Conservation (phyloP, 2,113 vertebrate species). For the Camarhynchus parvulus region DNA sequence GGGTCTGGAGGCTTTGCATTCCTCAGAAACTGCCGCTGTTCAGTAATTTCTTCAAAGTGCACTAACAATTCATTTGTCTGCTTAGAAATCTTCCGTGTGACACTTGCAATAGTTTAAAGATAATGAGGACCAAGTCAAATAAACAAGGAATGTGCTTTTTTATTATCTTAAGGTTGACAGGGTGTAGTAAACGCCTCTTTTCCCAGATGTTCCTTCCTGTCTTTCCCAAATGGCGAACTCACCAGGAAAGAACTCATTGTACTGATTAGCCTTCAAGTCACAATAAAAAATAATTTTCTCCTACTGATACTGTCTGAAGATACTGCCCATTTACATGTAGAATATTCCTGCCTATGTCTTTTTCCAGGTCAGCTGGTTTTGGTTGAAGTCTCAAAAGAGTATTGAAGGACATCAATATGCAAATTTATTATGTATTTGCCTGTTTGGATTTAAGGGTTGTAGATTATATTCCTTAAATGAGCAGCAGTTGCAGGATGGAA, state of each 20-base stretch:
- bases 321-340: not conserved
- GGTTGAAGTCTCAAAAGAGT: not conserved
- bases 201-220: slow-evolving; percentile 42
- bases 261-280: slow-evolving; percentile 54
- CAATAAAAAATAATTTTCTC: slow-evolving; percentile 39
- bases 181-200: slow-evolving; percentile 20
- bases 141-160: slow-evolving; percentile 32
- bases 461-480: not conserved
- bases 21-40: slow-evolving; percentile 3
- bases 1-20: not conserved
- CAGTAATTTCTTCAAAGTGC: slow-evolving; percentile 35
- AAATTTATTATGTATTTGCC: not conserved
- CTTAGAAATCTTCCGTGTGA: slow-evolving; percentile 43
- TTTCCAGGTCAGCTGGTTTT: not conserved
- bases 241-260: slow-evolving; percentile 38
- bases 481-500: not conserved
- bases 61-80: slow-evolving; percentile 20
- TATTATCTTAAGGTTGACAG: slow-evolving; percentile 47
- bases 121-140: slow-evolving; percentile 62
- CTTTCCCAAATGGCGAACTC: slow-evolving; percentile 3
- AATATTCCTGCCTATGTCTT: not conserved
- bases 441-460: not conserved
- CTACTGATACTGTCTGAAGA: not conserved
- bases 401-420: not conserved
- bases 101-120: slow-evolving; percentile 48